These are phyloP conservation scores for Thamnophis sirtalis DNA, from an alignment of 2,113 vertebrate genomes.

Conservation along the genomic window DNA sequence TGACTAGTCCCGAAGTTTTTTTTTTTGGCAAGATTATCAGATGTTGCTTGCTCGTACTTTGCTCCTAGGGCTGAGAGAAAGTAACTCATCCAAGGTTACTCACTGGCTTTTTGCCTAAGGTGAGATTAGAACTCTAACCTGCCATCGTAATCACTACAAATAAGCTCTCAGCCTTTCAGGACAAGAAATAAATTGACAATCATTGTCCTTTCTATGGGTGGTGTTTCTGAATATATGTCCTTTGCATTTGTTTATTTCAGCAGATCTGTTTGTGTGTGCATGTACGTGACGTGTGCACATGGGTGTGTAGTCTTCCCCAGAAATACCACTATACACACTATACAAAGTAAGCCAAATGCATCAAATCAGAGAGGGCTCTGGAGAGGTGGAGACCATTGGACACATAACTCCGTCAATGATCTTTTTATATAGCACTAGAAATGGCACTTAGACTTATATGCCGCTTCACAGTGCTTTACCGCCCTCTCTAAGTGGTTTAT, in stretches of 20 bases:
- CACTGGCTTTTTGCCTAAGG: not conserved
- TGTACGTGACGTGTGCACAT: too few species aligned
- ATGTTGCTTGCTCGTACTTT: not conserved
- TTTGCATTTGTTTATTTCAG: not conserved
- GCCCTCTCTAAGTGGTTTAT: too few species aligned
- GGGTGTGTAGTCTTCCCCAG: too few species aligned
- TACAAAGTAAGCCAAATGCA: not conserved
- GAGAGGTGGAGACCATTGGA: not conserved
- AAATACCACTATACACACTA: not conserved
- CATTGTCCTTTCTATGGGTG: not conserved
- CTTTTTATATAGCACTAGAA: not conserved
- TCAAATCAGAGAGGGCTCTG: not conserved
- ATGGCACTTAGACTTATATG: too few species aligned
- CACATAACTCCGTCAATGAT: not conserved
- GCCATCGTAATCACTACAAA: not conserved
- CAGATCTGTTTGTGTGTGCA: not conserved
- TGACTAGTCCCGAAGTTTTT: not conserved
- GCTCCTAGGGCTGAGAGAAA: not conserved
- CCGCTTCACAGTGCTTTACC: too few species aligned
- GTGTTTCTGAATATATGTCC: not conserved
- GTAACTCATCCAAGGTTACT: not conserved
- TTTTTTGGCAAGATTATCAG: not conserved
- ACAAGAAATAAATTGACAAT: not conserved
- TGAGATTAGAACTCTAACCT: not conserved
- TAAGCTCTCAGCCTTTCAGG: not conserved